Percentiles rank a stretch among this genome's conserved stretches.
These are phyloP conservation scores for Steatornis caripensis DNA, from an alignment of 2,113 vertebrate species.

Conservation along the genomic window DNA sequence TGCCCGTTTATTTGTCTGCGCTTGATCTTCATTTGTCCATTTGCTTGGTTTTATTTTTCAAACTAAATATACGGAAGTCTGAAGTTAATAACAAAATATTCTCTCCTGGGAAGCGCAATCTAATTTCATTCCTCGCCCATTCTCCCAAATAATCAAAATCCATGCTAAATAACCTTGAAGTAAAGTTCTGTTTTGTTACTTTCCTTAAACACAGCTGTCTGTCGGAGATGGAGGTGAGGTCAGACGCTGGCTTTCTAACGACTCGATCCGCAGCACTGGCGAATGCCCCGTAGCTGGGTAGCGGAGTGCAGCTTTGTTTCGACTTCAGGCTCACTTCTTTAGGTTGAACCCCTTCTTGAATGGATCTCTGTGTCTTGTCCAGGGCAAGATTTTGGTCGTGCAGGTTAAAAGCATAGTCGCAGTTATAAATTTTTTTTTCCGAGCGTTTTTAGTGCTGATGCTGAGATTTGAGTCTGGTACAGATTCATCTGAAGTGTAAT, in stretches of 20 bases:
- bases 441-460: not conserved
- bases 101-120: fast-evolving
- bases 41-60: not conserved
- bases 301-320: not conserved
- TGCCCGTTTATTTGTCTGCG: fast-evolving
- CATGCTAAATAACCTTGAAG: not conserved
- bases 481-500: too few species aligned
- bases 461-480: not conserved
- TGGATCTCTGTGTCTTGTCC: not conserved
- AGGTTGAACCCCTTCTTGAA: not conserved
- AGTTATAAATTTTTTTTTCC: fast-evolving
- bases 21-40: not conserved
- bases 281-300: not conserved
- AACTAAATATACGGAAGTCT: not conserved
- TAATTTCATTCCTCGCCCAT: not conserved
- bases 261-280: not conserved
- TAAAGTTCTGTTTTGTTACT: not conserved
- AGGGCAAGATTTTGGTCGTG: not conserved
- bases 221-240: fast-evolving
- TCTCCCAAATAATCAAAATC: not conserved
- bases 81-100: not conserved
- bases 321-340: not conserved
- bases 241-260: fast-evolving
- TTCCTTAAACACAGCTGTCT: not conserved
- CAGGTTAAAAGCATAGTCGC: not conserved